Percentiles rank a stretch among this genome's conserved stretches.
Conservation (phyloP, 2,113 vertebrate genomes). For the Coturnix japonica region DNA sequence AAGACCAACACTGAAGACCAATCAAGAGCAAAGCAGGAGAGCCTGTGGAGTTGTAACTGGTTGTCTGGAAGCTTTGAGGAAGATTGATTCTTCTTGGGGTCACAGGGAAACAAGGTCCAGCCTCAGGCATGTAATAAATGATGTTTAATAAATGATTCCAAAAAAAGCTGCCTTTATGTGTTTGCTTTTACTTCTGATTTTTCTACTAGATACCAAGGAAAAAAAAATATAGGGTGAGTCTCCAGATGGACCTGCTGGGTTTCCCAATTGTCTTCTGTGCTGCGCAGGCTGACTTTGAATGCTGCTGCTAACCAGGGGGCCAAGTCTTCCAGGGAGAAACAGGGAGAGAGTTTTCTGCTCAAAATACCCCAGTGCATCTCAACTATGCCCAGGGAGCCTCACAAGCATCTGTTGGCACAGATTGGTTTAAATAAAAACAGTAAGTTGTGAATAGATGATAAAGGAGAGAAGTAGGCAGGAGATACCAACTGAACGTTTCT, state of each 20-base stretch:
- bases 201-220: background rate
- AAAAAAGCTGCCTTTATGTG: slow-evolving; percentile 65
- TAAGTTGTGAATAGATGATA: background rate
- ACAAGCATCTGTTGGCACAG: background rate
- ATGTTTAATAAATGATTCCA: slow-evolving; percentile 70
- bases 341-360: background rate
- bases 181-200: slow-evolving; percentile 53
- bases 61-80: slow-evolving; percentile 31
- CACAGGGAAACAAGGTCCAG: slow-evolving; percentile 45
- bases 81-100: slow-evolving; percentile 61
- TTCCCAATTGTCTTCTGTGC: background rate
- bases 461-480: background rate
- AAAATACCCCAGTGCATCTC: background rate
- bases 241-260: background rate
- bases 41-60: background rate
- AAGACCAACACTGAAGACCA: background rate
- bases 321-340: background rate
- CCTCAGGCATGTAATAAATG: slow-evolving; percentile 58
- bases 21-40: background rate
- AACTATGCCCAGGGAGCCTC: background rate
- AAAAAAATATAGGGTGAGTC: background rate
- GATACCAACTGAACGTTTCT: background rate
- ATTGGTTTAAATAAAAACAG: background rate
- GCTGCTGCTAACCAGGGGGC: background rate
- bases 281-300: background rate